Conservation (phyloP, 2,888 invertebrate species). For the Sminthurides aquaticus region DNA sequence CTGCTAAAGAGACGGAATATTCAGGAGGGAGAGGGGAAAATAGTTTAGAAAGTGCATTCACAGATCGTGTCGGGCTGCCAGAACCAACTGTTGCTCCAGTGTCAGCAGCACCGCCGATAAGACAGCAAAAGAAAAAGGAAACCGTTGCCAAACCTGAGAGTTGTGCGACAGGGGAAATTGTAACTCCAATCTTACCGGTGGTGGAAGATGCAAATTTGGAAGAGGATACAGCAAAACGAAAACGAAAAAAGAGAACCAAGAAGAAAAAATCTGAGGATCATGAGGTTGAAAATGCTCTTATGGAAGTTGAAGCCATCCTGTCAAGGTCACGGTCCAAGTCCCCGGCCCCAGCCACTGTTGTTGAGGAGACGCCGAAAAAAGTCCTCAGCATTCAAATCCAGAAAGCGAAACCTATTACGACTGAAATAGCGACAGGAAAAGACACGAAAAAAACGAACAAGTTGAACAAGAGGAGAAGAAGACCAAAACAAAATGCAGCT, state of each 20-base stretch:
- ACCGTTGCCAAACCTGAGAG: background rate
- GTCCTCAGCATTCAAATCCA: too few species aligned
- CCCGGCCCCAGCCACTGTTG: background rate
- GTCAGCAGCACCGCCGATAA: background rate
- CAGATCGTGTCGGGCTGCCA: background rate
- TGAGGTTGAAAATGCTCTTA: constrained; percentile 35
- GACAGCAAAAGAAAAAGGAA: background rate
- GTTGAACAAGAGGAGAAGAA: background rate
- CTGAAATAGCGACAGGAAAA: background rate
- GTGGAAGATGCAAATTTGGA: constrained; percentile 25
- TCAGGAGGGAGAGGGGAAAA: background rate
- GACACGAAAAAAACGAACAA: background rate
- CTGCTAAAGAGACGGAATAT: background rate
- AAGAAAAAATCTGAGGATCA: constrained; percentile 30
- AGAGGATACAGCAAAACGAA: constrained; percentile 19
- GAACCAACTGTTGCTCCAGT: constrained; percentile 14
- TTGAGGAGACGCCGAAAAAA: background rate
- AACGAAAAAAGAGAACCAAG: constrained; percentile 33
- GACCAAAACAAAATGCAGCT: too few species aligned
- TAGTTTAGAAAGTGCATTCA: background rate
- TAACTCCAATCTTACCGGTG: background rate
- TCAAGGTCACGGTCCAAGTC: background rate
- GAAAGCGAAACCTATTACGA: too few species aligned
- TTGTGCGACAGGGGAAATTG: background rate
- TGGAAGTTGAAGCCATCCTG: constrained; percentile 31